Conservation (phyloP, 2,113 vertebrate genomes). For the Collichthys lucidus region DNA sequence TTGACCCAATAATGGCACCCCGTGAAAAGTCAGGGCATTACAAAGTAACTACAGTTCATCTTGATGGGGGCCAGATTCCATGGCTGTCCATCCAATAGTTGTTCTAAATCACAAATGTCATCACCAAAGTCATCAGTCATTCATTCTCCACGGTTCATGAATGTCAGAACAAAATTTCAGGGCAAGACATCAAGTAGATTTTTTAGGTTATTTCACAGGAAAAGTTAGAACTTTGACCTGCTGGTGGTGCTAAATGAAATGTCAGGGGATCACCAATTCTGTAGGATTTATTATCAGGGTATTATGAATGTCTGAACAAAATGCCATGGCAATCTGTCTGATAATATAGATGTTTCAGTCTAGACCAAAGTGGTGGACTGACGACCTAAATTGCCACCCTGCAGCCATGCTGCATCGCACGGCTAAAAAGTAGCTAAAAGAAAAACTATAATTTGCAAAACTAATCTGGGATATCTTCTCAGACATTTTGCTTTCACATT, state of each 20-base stretch:
- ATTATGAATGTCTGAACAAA: not conserved
- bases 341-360: not conserved
- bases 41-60: not conserved
- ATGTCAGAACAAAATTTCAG: not conserved
- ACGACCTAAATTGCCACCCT: no score
- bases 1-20: no score
- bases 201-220: not conserved
- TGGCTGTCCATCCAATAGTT: not conserved
- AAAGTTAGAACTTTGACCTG: not conserved
- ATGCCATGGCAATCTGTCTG: no score
- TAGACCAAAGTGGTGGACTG: not conserved
- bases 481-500: slow-evolving; percentile 11
- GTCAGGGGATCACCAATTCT: not conserved
- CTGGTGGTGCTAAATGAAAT: no score
- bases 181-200: not conserved
- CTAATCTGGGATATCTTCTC: not conserved
- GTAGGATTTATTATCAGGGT: not conserved
- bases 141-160: not conserved
- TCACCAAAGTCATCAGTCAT: no score
- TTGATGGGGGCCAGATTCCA: not conserved
- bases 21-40: not conserved
- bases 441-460: slow-evolving; percentile 3
- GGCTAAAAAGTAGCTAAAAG: not conserved
- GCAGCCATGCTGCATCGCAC: no score
- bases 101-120: not conserved